Evolutionary conservation across 2,113 vertebrate species (phyloP).

Genomic region (Aix galericulata): DNA sequence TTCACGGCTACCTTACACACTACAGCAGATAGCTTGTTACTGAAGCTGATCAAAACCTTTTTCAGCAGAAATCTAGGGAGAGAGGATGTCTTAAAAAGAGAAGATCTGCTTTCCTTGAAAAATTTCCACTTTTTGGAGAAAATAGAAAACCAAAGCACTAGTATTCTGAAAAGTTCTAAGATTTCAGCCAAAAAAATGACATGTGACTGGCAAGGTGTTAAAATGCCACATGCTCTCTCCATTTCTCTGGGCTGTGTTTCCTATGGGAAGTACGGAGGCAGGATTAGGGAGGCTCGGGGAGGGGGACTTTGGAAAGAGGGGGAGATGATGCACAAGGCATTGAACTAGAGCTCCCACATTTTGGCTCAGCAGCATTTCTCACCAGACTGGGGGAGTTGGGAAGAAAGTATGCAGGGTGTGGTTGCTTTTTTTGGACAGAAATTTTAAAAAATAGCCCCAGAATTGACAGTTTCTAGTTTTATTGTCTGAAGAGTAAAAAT

Average conservation of each 20-base stretch:
- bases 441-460: neutral
- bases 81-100: neutral
- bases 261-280: neutral
- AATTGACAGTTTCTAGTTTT: neutral
- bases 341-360: neutral
- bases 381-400: neutral
- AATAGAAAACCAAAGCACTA: neutral
- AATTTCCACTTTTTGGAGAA: neutral
- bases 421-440: neutral
- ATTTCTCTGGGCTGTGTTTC: neutral
- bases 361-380: neutral
- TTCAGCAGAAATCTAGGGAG: neutral
- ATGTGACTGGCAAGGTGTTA: neutral
- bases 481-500: neutral
- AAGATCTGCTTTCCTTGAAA: neutral
- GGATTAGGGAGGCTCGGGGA: neutral
- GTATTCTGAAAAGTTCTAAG: neutral
- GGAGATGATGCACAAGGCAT: neutral
- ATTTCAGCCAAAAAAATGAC: neutral
- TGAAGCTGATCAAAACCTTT: neutral
- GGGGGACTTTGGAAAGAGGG: neutral
- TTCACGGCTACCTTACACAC: neutral
- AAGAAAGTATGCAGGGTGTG: too few species aligned
- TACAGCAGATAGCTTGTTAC: neutral
- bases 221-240: neutral